phyloP scores from a whole-genome alignment of 2,888 invertebrate species.

The Escarpia spicata region DNA sequence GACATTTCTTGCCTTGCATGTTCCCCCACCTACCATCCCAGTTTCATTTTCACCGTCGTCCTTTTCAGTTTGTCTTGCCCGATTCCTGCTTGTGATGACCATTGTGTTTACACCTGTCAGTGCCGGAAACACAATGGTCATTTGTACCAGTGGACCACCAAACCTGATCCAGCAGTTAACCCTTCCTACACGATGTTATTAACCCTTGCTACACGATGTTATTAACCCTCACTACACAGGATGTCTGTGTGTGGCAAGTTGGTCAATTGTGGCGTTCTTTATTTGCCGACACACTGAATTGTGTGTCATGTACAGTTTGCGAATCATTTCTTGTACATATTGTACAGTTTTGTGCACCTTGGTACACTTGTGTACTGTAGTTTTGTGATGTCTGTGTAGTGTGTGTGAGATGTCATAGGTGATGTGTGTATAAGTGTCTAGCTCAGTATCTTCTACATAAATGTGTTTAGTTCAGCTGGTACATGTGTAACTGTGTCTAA shows the following conservation, averaged over 20 bases:
- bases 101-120: neutral
- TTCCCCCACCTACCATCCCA: neutral
- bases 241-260: neutral
- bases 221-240: neutral
- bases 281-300: neutral
- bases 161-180: no score
- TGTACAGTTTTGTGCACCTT: neutral
- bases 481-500: neutral
- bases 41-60: neutral
- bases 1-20: slow-evolving; percentile 9
- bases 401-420: neutral
- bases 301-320: neutral
- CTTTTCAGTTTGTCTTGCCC: neutral
- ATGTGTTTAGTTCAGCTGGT: neutral
- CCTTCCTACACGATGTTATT: no score
- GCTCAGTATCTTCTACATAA: neutral
- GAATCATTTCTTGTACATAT: neutral
- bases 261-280: neutral
- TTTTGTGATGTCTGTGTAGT: neutral
- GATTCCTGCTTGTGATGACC: neutral
- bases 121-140: neutral
- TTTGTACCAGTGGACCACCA: neutral
- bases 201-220: neutral
- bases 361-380: neutral
- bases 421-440: neutral